Evolutionary conservation across 1,140 invertebrate genomes (phyloP).

Genomic region (Temnothorax longispinosus): DNA sequence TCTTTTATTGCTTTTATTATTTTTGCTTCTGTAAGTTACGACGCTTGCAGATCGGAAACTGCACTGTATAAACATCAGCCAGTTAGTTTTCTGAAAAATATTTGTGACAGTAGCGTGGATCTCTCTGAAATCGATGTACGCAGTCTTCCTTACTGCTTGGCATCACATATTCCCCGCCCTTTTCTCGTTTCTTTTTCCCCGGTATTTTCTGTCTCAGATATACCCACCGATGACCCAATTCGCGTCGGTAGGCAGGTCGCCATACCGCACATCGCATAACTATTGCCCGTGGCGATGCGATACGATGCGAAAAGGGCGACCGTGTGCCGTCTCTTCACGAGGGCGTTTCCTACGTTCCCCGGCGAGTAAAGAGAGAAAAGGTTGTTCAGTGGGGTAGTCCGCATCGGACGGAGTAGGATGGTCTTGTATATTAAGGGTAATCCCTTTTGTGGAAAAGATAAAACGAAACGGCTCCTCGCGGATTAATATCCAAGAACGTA

Average conservation of each 20-base stretch:
- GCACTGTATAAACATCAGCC: neutral
- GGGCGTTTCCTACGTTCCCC: slow-evolving; percentile 36
- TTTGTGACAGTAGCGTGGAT: neutral
- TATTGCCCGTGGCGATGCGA: slow-evolving; percentile 15
- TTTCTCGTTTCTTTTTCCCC: slow-evolving; percentile 55
- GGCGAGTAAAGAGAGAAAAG: slow-evolving; percentile 7
- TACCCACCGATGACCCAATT: slow-evolving; percentile 68
- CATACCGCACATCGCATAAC: slow-evolving; percentile 55
- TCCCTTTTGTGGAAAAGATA: slow-evolving; percentile 59
- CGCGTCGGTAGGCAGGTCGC: slow-evolving; percentile 59
- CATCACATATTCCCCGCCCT: slow-evolving; percentile 16
- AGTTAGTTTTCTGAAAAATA: slow-evolving; percentile 10
- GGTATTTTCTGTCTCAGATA: slow-evolving; percentile 60
- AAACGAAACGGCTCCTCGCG: slow-evolving; percentile 41
- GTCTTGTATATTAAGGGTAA: slow-evolving; percentile 52
- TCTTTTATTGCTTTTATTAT: neutral
- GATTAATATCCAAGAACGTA: slow-evolving; percentile 67
- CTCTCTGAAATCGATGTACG: slow-evolving; percentile 58
- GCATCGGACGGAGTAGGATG: neutral
- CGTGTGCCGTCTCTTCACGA: slow-evolving; percentile 1
- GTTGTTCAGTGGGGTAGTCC: neutral
- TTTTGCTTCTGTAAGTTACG: neutral
- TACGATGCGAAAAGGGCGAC: slow-evolving; percentile 44
- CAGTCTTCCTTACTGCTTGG: slow-evolving; percentile 41
- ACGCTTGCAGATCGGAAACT: neutral